A percentile compares a stretch with the other conserved stretches of the same genome.
These are phyloP conservation scores for Notodonta dromedarius DNA, from an alignment of 2,888 invertebrate genomes.

Conservation along the genomic window DNA sequence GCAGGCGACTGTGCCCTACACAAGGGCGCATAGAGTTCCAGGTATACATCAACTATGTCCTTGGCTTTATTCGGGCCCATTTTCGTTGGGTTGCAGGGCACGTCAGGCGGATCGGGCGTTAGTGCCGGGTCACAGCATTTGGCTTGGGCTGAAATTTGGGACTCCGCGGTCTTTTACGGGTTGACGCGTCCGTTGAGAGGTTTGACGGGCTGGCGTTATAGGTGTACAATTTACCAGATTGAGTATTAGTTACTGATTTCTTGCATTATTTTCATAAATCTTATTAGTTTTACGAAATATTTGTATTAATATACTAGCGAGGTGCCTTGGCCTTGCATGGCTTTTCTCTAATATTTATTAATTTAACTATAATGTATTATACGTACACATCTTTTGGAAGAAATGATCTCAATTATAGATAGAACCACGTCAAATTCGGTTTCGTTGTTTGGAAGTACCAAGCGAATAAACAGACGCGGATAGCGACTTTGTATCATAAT, in stretches of 20 bases:
- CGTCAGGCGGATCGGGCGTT: slow-evolving; percentile 53
- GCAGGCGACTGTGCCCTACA: too few relatives aligned
- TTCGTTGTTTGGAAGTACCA: too few relatives aligned
- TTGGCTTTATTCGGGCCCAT: slow-evolving; percentile 32
- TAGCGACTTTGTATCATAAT: too few relatives aligned
- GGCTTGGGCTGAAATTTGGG: slow-evolving; percentile 34
- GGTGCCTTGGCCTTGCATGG: too few relatives aligned
- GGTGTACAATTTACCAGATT: background rate
- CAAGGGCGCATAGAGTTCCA: background rate
- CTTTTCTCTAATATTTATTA: too few relatives aligned
- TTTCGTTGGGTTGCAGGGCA: slow-evolving; percentile 51
- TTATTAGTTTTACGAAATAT: background rate
- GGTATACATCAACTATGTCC: slow-evolving; percentile 15
- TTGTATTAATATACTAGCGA: background rate
- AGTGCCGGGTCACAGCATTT: slow-evolving; percentile 54
- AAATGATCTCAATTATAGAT: too few relatives aligned
- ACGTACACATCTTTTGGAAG: too few relatives aligned
- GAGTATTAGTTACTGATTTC: slow-evolving; percentile 9
- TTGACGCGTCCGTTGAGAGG: slow-evolving; percentile 39
- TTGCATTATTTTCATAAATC: background rate
- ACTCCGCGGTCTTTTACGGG: slow-evolving; percentile 40
- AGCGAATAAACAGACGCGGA: too few relatives aligned
- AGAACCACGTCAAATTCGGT: too few relatives aligned
- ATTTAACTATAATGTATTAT: too few relatives aligned
- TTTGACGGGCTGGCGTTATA: slow-evolving; percentile 13